Evolutionary conservation across 2,797 vertebrate genomes (phyloP).

Genomic region (Xerus rutilus): DNA sequence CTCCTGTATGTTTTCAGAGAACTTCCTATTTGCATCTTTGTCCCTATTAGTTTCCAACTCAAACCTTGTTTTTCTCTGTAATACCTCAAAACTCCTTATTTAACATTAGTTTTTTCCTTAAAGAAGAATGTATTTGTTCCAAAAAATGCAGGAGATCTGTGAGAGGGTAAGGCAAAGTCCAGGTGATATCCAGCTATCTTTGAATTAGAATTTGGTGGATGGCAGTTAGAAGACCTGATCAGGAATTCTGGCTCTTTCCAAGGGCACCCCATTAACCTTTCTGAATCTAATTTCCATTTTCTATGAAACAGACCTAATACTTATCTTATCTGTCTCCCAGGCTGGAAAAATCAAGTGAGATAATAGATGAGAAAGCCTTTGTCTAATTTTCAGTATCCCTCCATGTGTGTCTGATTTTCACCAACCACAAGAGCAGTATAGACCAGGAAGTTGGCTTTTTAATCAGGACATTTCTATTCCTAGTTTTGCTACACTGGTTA

Average conservation of each 20-base stretch:
- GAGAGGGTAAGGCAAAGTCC: not conserved
- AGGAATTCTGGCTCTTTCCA: not conserved
- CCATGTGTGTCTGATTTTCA: not conserved
- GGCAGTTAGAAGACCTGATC: not conserved
- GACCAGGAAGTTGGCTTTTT: not conserved
- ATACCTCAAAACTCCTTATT: not conserved
- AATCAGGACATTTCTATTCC: not conserved
- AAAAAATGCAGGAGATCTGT: not conserved
- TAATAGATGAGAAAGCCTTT: not conserved
- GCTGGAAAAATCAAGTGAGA: not conserved
- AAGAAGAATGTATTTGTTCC: not conserved
- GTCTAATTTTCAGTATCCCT: not conserved
- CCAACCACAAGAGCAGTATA: not conserved
- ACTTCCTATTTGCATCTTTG: not conserved
- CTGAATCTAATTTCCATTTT: not conserved
- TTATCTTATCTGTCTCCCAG: not conserved
- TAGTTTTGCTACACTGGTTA: not conserved
- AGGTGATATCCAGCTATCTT: not conserved
- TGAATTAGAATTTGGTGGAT: not conserved
- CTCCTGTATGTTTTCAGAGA: not conserved
- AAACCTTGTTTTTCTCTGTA: conserved; percentile 3
- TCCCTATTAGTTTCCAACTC: not conserved
- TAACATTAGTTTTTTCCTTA: not conserved
- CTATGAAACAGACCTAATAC: not conserved
- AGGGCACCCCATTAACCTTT: not conserved